These are phyloP conservation scores for Tragelaphus strepsiceros DNA, from an alignment of 2,113 vertebrate genomes.

Conservation along the genomic window DNA sequence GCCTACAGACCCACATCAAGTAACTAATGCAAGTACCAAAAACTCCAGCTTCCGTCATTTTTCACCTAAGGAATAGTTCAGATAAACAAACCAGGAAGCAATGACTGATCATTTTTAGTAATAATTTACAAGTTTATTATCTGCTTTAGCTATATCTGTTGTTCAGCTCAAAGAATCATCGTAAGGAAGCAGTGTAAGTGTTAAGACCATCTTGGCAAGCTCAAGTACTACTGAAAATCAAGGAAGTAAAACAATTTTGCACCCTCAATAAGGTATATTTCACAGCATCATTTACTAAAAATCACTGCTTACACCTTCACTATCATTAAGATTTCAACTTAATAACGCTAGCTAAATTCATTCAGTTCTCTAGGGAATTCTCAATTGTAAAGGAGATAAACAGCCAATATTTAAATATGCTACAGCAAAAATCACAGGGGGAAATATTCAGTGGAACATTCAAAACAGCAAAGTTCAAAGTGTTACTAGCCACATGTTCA, in stretches of 20 bases:
- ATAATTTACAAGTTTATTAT: not conserved
- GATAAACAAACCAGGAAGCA: not conserved
- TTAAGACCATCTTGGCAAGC: conserved; percentile 19
- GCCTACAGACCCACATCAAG: not conserved
- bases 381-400: not conserved
- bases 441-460: not conserved
- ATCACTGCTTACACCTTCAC: not conserved
- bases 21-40: not conserved
- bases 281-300: not conserved
- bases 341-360: not conserved
- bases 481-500: not conserved
- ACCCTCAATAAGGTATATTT: not conserved
- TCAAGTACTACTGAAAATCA: not conserved
- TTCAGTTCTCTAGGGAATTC: not conserved
- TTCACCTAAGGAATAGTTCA: not conserved
- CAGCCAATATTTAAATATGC: not conserved
- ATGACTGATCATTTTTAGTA: not conserved
- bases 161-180: not conserved
- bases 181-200: not conserved
- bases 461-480: not conserved
- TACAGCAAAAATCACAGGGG: not conserved
- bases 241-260: conserved; percentile 12
- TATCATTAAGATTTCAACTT: not conserved
- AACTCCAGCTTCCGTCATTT: not conserved
- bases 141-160: not conserved